Base-by-base conservation (phyloP, 2,888 invertebrate genomes). In the Drosophila testacea region DNA sequence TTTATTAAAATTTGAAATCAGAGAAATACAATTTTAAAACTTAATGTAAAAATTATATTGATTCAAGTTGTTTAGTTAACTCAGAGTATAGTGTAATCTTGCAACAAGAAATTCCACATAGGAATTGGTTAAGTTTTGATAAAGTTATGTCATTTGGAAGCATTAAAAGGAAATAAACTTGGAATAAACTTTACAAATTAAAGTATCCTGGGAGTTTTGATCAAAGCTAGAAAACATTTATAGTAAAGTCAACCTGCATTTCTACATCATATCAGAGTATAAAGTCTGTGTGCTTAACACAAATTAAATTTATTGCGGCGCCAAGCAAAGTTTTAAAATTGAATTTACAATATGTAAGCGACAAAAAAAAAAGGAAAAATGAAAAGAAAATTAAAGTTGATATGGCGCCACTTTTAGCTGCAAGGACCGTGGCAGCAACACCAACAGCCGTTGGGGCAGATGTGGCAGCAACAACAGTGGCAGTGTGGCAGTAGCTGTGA, bases 341-440 rank as follows among this genome's bases (percentile, higher is more conserved):
- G 27, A 56, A 63, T 63, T 63, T 55, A 27, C 48, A 42, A 54
- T 54, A 38, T 39, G 46, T 32, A 34, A 22, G n/a, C 30, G 4
- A 4, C 27, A 27, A 50, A 57, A 69, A 56, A 46, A 9, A 42
- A 41, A 22, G 30, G 27, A 41, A 47, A 44, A 52, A 30, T 50
- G n/a, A 56, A 50, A 54, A 44, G 64, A 66, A 69, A 81, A 79
- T 76, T 70, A 50, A 72, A 69, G 70, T 72, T 72, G 75, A 87
- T 73, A 72, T 73, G 73, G 66, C 77, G 85, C 84, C 88, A 78
- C 63, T 70, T 74, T 67, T 62, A 55, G 68, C 41, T 48, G 55
- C 11, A 30, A 46, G 54, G n/a, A 41, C 48, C 27, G 6, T 13
- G 39, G 41, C 47, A 34, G 27, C 16, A 28, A n/a, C 41, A 34